A percentile compares a stretch with the other conserved stretches of the same genome.
Conservation (phyloP, 1,140 invertebrate genomes). For the Drosophila eugracilis region DNA sequence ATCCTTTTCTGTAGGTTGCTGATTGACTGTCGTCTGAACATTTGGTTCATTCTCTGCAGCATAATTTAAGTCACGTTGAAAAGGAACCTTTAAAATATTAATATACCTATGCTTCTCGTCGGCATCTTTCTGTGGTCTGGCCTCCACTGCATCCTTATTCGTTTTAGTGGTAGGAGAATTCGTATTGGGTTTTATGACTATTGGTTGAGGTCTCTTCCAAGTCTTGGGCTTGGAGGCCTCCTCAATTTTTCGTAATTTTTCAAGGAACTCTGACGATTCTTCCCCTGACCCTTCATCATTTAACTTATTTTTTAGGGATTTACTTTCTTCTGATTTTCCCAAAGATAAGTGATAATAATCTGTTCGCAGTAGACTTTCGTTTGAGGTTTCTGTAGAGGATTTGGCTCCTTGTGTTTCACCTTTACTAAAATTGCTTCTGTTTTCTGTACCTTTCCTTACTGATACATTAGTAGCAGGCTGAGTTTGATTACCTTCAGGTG, state of each 20-base stretch:
- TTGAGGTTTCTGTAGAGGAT: background rate
- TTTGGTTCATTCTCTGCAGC: background rate
- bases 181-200: background rate
- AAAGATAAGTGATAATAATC: background rate
- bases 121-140: background rate
- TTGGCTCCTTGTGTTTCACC: too few relatives aligned
- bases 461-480: background rate
- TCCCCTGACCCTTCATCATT: background rate
- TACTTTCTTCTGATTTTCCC: background rate
- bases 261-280: background rate
- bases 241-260: conserved; percentile 21
- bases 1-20: background rate
- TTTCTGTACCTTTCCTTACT: background rate
- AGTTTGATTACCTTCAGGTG: background rate
- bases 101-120: conserved; percentile 10
- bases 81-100: conserved; percentile 47
- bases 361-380: background rate
- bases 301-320: background rate
- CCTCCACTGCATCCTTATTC: too few relatives aligned
- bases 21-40: background rate
- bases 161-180: background rate
- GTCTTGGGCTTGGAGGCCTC: conserved; percentile 55
- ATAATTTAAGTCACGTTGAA: background rate
- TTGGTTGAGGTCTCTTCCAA: background rate
- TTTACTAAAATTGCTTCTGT: too few relatives aligned